phyloP scores from a whole-genome alignment of 2,113 vertebrate species.

The Petromus typicus region DNA sequence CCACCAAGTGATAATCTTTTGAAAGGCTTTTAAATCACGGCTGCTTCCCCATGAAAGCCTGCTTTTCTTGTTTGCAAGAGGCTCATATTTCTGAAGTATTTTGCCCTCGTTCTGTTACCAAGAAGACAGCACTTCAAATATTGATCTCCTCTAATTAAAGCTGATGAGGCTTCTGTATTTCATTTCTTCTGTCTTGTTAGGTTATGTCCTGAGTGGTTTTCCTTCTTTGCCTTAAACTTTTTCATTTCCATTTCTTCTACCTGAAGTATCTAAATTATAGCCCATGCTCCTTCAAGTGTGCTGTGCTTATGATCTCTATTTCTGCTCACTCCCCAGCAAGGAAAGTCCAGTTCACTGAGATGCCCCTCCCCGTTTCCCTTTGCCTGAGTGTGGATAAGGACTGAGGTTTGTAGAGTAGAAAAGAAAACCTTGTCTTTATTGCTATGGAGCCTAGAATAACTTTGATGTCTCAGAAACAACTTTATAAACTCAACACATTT shows the following conservation, averaged over 20 bases:
- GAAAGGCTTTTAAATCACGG: constrained; percentile 59
- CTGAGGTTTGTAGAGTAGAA: constrained; percentile 26
- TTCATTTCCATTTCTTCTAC: constrained; percentile 58
- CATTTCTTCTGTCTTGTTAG: constrained; percentile 67
- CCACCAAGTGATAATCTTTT: neutral
- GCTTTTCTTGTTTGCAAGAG: constrained; percentile 59
- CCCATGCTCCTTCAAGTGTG: neutral
- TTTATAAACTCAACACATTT: constrained; percentile 17
- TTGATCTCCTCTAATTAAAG: constrained; percentile 74
- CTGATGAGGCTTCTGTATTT: constrained; percentile 60
- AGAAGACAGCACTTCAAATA: constrained; percentile 75
- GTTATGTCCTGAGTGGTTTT: constrained; percentile 57
- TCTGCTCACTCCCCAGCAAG: constrained; percentile 39
- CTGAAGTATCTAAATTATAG: constrained; percentile 40
- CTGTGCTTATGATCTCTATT: neutral
- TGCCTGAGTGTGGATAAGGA: neutral
- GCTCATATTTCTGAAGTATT: constrained; percentile 58
- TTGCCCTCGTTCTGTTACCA: constrained; percentile 60
- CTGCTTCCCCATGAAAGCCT: constrained; percentile 10
- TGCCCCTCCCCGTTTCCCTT: neutral
- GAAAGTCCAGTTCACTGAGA: constrained; percentile 9
- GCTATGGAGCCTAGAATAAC: neutral
- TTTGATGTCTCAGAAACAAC: neutral
- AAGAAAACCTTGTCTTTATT: constrained; percentile 25
- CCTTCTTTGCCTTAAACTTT: constrained; percentile 33